Conservation (phyloP, 1,140 invertebrate species). For the Macrotrachela quadricornifera region DNA sequence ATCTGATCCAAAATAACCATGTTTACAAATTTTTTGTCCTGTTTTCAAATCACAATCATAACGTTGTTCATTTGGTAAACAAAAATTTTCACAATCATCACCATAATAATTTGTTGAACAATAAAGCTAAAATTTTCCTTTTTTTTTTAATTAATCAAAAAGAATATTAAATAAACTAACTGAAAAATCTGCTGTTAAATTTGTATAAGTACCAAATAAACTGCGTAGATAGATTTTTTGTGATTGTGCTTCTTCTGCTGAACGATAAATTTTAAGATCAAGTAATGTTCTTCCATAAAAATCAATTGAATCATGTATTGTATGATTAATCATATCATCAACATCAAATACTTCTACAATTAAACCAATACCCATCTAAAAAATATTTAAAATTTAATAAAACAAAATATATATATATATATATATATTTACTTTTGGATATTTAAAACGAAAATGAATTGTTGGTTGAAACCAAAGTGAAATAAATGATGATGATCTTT, state of each 20-base stretch:
- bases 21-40: neutral
- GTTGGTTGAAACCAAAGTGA: no score
- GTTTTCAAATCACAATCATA: conserved; percentile 2
- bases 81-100: neutral
- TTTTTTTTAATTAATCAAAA: neutral
- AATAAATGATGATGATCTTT: no score
- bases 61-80: neutral
- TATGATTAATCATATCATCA: neutral
- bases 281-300: neutral
- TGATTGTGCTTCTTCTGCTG: no score
- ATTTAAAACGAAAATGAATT: neutral
- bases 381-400: no score
- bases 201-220: neutral
- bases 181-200: neutral
- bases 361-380: conserved; percentile 4
- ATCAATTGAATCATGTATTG: neutral
- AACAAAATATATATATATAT: no score
- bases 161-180: neutral
- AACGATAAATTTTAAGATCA: no score
- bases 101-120: conserved; percentile 4
- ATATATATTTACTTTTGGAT: no score
- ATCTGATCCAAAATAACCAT: neutral
- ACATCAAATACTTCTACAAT: conserved; percentile 6
- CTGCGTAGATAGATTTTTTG: no score
- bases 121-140: neutral